Percentiles rank a stretch among this genome's conserved stretches.
phyloP scores from a whole-genome alignment of 2,113 vertebrate genomes.

The Odontophorus gujanensis region DNA sequence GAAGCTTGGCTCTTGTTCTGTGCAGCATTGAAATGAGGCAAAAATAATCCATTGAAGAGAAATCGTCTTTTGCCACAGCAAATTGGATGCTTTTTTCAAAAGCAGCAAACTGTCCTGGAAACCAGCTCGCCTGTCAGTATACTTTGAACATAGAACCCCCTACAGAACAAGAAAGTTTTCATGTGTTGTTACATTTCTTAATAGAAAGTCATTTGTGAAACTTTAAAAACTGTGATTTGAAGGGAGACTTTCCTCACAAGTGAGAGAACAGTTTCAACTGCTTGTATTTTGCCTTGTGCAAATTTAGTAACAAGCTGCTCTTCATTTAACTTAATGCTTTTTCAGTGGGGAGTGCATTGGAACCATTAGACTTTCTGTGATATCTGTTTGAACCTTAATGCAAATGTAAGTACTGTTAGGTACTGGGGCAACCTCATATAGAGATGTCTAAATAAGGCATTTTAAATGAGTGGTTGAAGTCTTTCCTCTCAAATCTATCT shows the following conservation, averaged over 20 bases:
- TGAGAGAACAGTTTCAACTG: conserved; percentile 23
- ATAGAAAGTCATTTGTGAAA: conserved; percentile 30
- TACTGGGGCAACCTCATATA: neutral
- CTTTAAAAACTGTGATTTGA: neutral
- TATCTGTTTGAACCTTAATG: neutral
- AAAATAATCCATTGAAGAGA: neutral
- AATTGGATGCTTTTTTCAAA: neutral
- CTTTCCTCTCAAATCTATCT: neutral
- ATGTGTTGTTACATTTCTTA: neutral
- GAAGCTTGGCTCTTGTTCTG: neutral
- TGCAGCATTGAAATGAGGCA: neutral
- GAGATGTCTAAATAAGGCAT: neutral
- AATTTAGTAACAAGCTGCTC: conserved; percentile 25
- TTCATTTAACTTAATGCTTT: conserved; percentile 21
- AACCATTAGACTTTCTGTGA: conserved; percentile 24
- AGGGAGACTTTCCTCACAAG: conserved; percentile 6
- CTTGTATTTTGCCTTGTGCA: conserved; percentile 3
- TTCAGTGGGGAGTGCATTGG: conserved; percentile 27
- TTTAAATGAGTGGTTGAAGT: neutral
- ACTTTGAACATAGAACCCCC: neutral
- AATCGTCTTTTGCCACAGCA: neutral
- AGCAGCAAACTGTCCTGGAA: neutral
- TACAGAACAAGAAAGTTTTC: neutral
- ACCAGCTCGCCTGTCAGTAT: neutral
- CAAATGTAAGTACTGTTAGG: neutral